Evolutionary conservation across 2,888 invertebrate genomes (phyloP), one percentile per base, ranked within the genome.

Genomic region (Digitonthophagus gazella): DNA sequence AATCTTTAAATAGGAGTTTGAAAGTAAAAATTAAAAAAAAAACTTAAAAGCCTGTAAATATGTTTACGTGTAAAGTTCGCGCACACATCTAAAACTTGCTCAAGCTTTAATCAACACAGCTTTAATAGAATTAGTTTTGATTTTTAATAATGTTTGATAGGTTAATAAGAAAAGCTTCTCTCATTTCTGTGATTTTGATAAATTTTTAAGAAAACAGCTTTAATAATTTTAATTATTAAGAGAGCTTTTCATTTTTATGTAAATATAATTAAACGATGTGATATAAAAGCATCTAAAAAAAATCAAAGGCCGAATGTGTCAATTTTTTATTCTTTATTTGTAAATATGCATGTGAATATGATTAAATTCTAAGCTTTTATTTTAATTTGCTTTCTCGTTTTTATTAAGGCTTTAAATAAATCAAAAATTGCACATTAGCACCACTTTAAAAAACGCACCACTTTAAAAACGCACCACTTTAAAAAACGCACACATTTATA

Each of bases 301-400:
- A 74, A 71, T 71, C 70, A 77, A 80, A 78, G 80, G 81, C 81
- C 81, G 81, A 82, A 77, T 79, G 83, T 83, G 83, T 81, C 83
- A 83, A 83, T 83, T 79, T 44, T 11, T 44, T 8, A 44, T 44
- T 11, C 11, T 44, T 8, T 75, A 71, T 76, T 75, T 82, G 79
- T 82, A 82, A 72, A 81, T 80, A 81, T 75, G 67, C 65, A 65
- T 65, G 74, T n/a, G n/a, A n/a, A n/a, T n/a, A n/a, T n/a, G n/a
- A n/a, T n/a, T n/a, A n/a, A n/a, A 75, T 68, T 73, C 73, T 74
- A 73, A 74, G 74, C 73, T 74, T 73, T 68, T 67, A 67, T 66
- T 72, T 72, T 72, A 58, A 55, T 56, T 58, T 68, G 72, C 72
- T 71, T 72, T 67, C 68, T 68, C 69, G 64, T 61, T 67, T 64